phyloP scores from a whole-genome alignment of 2,888 invertebrate genomes.

The Bibio marci region DNA sequence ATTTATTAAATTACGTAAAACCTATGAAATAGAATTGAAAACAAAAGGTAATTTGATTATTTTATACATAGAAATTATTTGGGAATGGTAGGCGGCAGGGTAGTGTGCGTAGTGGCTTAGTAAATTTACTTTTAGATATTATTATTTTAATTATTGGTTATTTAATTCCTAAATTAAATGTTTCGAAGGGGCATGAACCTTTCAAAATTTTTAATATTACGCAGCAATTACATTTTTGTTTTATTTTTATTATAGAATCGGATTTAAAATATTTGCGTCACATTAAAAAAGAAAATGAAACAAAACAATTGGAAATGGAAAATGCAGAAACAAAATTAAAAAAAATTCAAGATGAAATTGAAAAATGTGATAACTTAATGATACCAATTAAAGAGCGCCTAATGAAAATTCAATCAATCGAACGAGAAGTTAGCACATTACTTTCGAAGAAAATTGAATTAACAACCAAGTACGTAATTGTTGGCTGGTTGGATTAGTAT shows the following conservation, averaged over 20 bases:
- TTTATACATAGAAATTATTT: too few species aligned
- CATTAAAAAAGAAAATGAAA: constrained; percentile 42
- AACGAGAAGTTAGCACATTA: constrained; percentile 34
- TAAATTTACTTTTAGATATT: background rate
- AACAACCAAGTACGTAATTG: constrained; percentile 37
- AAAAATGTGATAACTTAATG: constrained; percentile 35
- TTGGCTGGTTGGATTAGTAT: too few species aligned
- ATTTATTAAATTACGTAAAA: constrained; percentile 48
- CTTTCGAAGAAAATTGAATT: constrained; percentile 37
- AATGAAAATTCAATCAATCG: constrained; percentile 32
- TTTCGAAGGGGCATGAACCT: too few species aligned
- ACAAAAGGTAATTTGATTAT: constrained; percentile 29
- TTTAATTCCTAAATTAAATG: background rate
- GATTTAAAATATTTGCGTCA: constrained; percentile 35
- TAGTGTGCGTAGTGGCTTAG: too few species aligned
- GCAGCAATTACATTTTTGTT: too few species aligned
- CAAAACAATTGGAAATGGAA: constrained; percentile 36
- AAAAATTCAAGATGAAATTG: constrained; percentile 39
- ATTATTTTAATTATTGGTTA: background rate
- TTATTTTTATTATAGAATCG: constrained; percentile 33
- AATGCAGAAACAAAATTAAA: constrained; percentile 43
- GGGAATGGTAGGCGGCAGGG: too few species aligned
- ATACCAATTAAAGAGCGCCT: constrained; percentile 37
- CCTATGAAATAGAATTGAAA: constrained; percentile 34
- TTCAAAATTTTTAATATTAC: too few species aligned